Conservation (phyloP, 1,140 invertebrate species). For the Heliconius himera region DNA sequence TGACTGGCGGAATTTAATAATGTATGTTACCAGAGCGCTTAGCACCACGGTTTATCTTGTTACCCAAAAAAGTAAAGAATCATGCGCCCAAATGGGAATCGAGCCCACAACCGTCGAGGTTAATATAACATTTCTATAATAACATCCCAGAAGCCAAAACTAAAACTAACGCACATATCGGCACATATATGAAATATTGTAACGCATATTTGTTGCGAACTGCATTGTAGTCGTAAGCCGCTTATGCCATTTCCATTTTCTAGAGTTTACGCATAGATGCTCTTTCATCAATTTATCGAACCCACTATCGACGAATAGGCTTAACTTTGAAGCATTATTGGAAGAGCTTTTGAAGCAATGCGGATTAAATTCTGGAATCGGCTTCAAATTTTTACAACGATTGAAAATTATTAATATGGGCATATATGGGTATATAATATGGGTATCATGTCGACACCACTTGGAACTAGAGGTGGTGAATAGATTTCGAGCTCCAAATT, state of each 20-base stretch:
- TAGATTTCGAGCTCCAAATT: too few relatives aligned
- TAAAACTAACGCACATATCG: background rate
- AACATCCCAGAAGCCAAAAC: background rate
- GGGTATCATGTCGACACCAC: too few relatives aligned
- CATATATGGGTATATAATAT: too few relatives aligned
- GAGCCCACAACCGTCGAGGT: too few relatives aligned
- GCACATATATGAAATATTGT: background rate
- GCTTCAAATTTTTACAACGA: background rate
- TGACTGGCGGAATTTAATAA: too few relatives aligned
- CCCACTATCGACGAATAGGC: background rate
- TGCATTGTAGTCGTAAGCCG: background rate
- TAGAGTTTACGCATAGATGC: background rate
- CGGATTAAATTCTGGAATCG: background rate
- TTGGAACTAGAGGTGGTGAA: too few relatives aligned
- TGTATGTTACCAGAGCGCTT: too few relatives aligned
- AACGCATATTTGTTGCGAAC: background rate
- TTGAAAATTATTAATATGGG: background rate
- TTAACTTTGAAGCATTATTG: background rate
- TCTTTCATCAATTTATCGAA: background rate
- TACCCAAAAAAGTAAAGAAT: too few relatives aligned
- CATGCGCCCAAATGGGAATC: too few relatives aligned
- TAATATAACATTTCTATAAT: too few relatives aligned
- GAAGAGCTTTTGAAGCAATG: background rate
- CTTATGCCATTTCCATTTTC: slow-evolving; percentile 3
- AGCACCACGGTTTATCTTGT: too few relatives aligned